Conservation (phyloP, 2,797 vertebrate genomes). For the Labeo calbasu region DNA sequence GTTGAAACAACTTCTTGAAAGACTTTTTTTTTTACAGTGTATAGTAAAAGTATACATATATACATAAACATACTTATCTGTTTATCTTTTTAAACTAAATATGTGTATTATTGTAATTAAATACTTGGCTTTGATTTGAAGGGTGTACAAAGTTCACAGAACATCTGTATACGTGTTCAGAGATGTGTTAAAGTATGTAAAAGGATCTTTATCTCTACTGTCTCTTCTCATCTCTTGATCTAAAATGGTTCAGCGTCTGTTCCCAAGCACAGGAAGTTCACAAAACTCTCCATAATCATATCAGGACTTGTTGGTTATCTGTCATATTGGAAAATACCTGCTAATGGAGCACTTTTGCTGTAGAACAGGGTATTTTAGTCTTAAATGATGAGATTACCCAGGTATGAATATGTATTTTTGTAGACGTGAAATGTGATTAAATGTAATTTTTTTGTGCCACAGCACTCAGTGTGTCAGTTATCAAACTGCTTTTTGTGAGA, state of each 20-base stretch:
- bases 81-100: too few species aligned
- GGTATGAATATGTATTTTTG: neutral
- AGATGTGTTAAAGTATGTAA: neutral
- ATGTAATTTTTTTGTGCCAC: neutral
- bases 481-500: slow-evolving; percentile 23
- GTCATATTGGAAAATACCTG: neutral
- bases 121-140: too few species aligned
- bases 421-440: neutral
- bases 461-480: neutral
- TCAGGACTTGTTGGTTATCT: neutral
- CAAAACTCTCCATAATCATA: neutral
- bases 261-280: neutral
- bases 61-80: neutral
- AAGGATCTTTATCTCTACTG: neutral
- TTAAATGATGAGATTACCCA: neutral
- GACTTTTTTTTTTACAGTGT: too few species aligned
- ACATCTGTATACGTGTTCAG: neutral
- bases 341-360: neutral
- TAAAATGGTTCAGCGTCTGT: neutral
- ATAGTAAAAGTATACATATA: too few species aligned
- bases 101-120: neutral
- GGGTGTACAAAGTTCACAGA: neutral
- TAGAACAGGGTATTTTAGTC: neutral
- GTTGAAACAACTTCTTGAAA: too few species aligned
- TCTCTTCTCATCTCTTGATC: neutral